Percentiles rank a stretch among this genome's conserved stretches.
phyloP scores from a whole-genome alignment of 1,140 invertebrate species.

The Lepidostoma basale region DNA sequence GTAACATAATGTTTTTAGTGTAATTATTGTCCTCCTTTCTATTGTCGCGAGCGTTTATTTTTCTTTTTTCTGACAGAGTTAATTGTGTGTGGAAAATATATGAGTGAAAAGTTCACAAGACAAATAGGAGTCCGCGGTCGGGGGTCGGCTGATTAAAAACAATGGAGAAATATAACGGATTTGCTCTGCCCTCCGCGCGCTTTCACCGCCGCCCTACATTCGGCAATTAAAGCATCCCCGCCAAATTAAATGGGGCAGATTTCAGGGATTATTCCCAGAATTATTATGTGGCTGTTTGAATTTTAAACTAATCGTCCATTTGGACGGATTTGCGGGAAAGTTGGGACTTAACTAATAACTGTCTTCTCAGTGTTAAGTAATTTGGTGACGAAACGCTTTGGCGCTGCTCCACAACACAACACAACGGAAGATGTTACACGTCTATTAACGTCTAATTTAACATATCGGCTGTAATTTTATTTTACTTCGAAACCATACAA shows the following conservation, averaged over 20 bases:
- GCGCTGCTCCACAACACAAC: too few relatives aligned
- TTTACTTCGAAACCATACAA: too few relatives aligned
- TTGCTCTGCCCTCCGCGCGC: not conserved
- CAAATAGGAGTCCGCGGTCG: slow-evolving; percentile 1
- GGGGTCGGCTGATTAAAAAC: slow-evolving; percentile 26
- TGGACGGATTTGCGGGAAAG: not conserved
- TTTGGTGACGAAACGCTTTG: too few relatives aligned
- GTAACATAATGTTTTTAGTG: not conserved
- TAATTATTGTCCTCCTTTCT: not conserved
- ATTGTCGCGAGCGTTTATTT: slow-evolving; percentile 11
- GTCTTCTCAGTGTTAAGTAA: too few relatives aligned
- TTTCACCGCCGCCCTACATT: slow-evolving; percentile 6
- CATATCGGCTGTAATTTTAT: too few relatives aligned
- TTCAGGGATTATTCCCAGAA: slow-evolving; percentile 12
- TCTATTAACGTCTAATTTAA: too few relatives aligned
- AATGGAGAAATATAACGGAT: slow-evolving; percentile 16
- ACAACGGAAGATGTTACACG: too few relatives aligned
- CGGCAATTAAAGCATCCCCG: slow-evolving; percentile 20
- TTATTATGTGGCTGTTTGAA: slow-evolving; percentile 19
- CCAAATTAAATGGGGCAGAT: slow-evolving; percentile 26
- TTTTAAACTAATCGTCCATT: slow-evolving; percentile 9
- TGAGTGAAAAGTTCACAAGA: slow-evolving; percentile 16
- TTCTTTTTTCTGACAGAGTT: slow-evolving; percentile 16
- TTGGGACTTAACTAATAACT: too few relatives aligned
- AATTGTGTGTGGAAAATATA: slow-evolving; percentile 24